A percentile compares a stretch with the other conserved stretches of the same genome.
phyloP scores from a whole-genome alignment of 1,140 invertebrate species.

The Aricia agestis region DNA sequence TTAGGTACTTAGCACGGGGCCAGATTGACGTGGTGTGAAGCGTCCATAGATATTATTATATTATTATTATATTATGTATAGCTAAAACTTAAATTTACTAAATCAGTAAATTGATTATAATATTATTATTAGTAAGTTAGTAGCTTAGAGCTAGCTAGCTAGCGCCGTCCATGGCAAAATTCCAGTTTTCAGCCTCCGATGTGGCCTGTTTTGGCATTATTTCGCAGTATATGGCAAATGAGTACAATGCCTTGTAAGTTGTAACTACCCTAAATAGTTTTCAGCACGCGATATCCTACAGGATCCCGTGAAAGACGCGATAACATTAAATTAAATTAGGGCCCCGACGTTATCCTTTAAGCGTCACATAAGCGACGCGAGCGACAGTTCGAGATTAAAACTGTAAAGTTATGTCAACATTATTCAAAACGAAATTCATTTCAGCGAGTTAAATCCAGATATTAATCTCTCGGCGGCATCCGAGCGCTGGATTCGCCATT shows the following conservation, averaged over 20 bases:
- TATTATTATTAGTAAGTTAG: too few relatives aligned
- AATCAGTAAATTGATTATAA: too few relatives aligned
- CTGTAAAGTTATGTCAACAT: slow-evolving; percentile 62
- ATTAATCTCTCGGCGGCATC: slow-evolving; percentile 72
- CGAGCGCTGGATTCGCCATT: slow-evolving; percentile 74
- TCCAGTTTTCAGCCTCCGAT: neutral
- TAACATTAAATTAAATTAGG: neutral
- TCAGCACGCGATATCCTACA: neutral
- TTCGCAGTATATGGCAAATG: neutral
- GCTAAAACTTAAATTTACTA: too few relatives aligned
- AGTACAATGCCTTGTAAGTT: neutral
- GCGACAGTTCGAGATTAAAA: slow-evolving; percentile 46
- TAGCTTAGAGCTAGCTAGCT: neutral
- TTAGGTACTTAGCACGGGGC: too few relatives aligned
- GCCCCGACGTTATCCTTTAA: neutral
- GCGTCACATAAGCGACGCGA: slow-evolving; percentile 24
- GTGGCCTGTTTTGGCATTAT: neutral
- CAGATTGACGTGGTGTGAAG: too few relatives aligned
- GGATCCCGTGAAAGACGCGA: too few relatives aligned
- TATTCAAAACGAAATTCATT: slow-evolving; percentile 67
- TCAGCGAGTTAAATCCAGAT: slow-evolving; percentile 71
- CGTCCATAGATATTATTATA: too few relatives aligned
- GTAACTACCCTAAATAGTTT: neutral
- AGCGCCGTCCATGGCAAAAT: neutral
- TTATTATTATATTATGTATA: too few relatives aligned